Percentiles rank a stretch among this genome's conserved stretches.
These are phyloP conservation scores for Propithecus deckenii DNA, from an alignment of 2,797 vertebrate genomes.

Conservation along the genomic window DNA sequence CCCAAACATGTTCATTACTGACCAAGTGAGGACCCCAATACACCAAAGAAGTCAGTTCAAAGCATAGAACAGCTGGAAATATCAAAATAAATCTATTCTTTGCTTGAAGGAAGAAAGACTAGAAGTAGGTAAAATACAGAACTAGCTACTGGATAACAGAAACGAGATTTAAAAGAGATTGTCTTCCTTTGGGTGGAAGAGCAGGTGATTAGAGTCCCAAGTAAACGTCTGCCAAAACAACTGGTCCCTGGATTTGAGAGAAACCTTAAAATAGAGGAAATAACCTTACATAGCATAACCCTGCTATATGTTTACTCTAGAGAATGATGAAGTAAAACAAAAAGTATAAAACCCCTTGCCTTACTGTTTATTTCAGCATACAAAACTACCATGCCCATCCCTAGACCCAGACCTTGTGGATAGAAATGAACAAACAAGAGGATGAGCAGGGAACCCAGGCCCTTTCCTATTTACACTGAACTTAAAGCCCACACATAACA, in stretches of 20 bases:
- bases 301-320: background rate
- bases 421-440: background rate
- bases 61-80: background rate
- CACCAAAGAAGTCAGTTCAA: background rate
- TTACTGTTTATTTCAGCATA: background rate
- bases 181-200: conserved; percentile 14
- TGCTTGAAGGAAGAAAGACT: background rate
- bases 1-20: background rate
- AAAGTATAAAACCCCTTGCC: background rate
- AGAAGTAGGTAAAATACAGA: background rate
- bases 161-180: conserved; percentile 64
- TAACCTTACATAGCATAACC: background rate
- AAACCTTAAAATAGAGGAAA: background rate
- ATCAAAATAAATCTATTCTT: background rate
- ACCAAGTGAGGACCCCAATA: background rate
- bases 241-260: background rate
- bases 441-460: background rate
- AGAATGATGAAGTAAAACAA: background rate
- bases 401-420: background rate
- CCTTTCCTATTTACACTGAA: background rate
- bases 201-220: background rate
- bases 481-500: background rate
- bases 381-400: background rate
- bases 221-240: background rate
- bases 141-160: conserved; percentile 56